Evolutionary conservation across 2,113 vertebrate genomes (phyloP).

Genomic region (Podiceps cristatus): DNA sequence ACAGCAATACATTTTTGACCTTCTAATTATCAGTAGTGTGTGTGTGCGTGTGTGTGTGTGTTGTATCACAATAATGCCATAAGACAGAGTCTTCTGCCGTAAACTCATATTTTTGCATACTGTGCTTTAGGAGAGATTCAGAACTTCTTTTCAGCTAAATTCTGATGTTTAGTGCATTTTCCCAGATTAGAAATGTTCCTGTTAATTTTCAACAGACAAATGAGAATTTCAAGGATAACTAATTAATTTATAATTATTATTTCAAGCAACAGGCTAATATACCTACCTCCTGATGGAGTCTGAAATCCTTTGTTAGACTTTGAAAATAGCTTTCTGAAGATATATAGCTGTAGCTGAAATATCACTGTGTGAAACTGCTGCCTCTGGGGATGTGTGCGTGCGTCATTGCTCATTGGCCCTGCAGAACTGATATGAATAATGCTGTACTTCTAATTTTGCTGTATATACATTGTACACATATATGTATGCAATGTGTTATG

Average conservation of each 20-base stretch:
- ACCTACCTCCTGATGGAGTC: neutral
- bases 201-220: neutral
- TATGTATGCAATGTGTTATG: neutral
- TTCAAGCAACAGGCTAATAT: neutral
- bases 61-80: neutral
- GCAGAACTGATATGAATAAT: neutral
- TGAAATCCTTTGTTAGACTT: neutral
- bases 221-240: neutral
- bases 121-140: neutral
- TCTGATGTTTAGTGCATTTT: neutral
- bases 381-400: neutral
- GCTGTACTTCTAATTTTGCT: neutral
- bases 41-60: too few relatives aligned
- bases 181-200: neutral
- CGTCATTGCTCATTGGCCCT: neutral
- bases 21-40: neutral
- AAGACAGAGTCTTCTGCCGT: neutral
- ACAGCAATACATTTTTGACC: neutral
- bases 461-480: neutral
- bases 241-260: neutral
- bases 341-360: neutral
- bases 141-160: neutral
- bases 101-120: neutral
- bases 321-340: neutral
- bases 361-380: neutral